Base-by-base conservation (phyloP, 2,113 vertebrate species). In the Fukomys damarensis region DNA sequence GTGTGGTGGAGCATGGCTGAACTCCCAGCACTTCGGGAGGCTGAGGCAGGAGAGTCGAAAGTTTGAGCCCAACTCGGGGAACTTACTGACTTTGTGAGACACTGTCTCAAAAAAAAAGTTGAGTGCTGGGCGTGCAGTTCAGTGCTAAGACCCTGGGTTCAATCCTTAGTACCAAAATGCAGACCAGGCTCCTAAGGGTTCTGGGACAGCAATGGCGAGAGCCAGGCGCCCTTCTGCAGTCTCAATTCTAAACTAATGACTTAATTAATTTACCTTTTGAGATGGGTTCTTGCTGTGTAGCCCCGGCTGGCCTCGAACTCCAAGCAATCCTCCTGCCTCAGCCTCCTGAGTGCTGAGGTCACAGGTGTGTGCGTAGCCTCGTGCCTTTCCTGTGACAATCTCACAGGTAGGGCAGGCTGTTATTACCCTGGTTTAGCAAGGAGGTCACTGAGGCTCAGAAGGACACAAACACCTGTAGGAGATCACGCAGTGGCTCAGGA, bases 401-500 rank as follows among this genome's bases (percentile, higher is more conserved):
- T n/a, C 16, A 24, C 16, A 3, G 1, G 4, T 17, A 0, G 20
- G 38, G 56, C 6, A 11, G 13, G 0, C 49, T 3, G 9, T 35
- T 10, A 32, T 24, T n/a, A 56, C 11, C 1, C 5, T 54, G 30
- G 16, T 0, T 61, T 70, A 66, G 14, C 20, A 9, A 63, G 93
- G 10, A 54, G 84, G 14, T 26, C 24, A 63, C 49, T 1, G 32
- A 88, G 89, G 49, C 58, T 41, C 6, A 0, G 76, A 66, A 80
- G 59, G 63, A 24, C 0, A 7, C 3, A 77, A 4, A 30, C 17
- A 8, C 49, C 58, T n/a, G 26, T 9, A 6, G 3, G 30, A 85
- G 32, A 52, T 65, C 66, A 58, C 2, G 3, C 3, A 28, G 82
- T 19, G 28, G 30, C 46, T 24, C 70, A 1, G 10, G 28, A 17